A percentile compares a stretch with the other conserved stretches of the same genome.
Conservation (phyloP, 1,140 invertebrate species). For the Drosophila equinoxialis region DNA sequence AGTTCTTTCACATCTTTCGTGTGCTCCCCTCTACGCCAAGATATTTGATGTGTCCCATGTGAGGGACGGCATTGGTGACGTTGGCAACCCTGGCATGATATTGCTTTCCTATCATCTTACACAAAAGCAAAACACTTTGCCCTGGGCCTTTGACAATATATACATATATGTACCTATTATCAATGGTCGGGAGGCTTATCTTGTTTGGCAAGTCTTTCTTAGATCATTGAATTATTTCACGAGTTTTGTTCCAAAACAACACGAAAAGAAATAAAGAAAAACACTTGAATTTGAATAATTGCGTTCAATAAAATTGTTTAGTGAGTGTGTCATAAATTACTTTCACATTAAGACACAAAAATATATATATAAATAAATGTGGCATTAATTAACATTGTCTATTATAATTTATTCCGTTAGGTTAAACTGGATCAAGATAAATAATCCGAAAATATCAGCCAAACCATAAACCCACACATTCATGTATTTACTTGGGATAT, state of each 20-base stretch:
- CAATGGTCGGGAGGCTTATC: background rate
- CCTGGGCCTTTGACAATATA: background rate
- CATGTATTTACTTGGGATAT: background rate
- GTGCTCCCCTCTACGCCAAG: background rate
- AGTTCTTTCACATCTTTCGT: background rate
- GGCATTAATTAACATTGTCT: too few relatives aligned
- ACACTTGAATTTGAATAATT: background rate
- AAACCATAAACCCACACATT: background rate
- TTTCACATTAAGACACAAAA: too few relatives aligned
- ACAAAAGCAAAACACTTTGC: constrained; percentile 29
- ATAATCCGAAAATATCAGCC: too few relatives aligned
- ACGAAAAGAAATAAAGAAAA: background rate
- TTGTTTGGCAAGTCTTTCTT: background rate
- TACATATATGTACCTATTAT: too few relatives aligned
- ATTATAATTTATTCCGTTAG: too few relatives aligned
- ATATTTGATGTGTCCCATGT: constrained; percentile 54
- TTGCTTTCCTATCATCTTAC: constrained; percentile 36
- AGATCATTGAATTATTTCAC: background rate
- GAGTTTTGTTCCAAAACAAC: background rate
- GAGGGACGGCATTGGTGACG: background rate
- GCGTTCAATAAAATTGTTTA: too few relatives aligned
- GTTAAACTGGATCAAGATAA: too few relatives aligned
- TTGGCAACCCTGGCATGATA: constrained; percentile 1
- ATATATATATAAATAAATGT: too few relatives aligned
- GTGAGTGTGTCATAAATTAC: too few relatives aligned